phyloP scores from a whole-genome alignment of 2,113 vertebrate genomes.

The Microtus pennsylvanicus region DNA sequence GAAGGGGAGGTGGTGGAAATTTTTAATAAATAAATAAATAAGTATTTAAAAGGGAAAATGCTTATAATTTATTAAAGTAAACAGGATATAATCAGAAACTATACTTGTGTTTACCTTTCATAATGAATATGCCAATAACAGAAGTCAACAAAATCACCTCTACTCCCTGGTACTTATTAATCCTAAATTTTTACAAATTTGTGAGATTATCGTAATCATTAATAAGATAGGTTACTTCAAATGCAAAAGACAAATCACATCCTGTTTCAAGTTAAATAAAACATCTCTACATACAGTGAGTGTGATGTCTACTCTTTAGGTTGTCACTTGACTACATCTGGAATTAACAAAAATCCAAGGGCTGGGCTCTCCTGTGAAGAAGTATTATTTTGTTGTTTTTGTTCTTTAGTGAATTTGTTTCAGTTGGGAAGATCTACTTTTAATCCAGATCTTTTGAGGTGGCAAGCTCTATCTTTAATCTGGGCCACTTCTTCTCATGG shows the following conservation, averaged over 20 bases:
- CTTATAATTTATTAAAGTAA: neutral
- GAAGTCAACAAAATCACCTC: neutral
- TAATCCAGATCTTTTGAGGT: neutral
- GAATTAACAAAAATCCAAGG: neutral
- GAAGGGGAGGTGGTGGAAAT: too few species aligned
- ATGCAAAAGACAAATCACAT: neutral
- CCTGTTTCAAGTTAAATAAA: neutral
- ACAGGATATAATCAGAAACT: neutral
- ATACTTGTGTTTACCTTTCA: neutral
- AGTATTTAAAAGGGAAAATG: neutral
- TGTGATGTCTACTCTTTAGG: neutral
- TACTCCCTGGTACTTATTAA: neutral
- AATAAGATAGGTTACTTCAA: neutral
- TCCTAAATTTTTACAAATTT: neutral
- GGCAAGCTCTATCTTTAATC: too few species aligned
- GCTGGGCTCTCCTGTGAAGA: neutral
- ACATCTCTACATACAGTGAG: neutral
- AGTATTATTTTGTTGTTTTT: neutral
- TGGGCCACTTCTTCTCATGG: neutral
- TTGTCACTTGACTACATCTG: neutral
- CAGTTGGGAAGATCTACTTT: neutral
- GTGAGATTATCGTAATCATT: neutral
- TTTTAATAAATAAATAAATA: neutral
- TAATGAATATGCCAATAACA: slow-evolving; percentile 19
- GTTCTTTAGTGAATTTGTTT: neutral